Evolutionary conservation across 1,140 invertebrate species (phyloP).

Genomic region (Orussus abietinus): DNA sequence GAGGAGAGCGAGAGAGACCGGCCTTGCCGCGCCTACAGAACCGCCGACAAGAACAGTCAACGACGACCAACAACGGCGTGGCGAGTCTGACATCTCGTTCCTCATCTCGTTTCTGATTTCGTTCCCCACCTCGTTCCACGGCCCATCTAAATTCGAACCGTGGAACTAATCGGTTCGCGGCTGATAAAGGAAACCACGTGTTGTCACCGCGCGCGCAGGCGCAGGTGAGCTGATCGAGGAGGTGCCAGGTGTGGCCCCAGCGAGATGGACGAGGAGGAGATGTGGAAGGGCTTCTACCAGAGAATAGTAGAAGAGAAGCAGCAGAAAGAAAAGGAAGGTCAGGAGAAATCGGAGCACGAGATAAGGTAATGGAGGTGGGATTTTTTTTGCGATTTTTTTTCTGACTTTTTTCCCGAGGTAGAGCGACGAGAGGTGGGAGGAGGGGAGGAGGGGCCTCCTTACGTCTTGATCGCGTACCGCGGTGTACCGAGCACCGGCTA

Average conservation of each 20-base stretch:
- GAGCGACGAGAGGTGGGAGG: not conserved
- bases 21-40: too few species aligned
- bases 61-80: too few species aligned
- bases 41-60: too few species aligned
- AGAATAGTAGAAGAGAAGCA: slow-evolving; percentile 60
- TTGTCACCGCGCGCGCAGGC: too few species aligned
- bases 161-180: slow-evolving; percentile 1
- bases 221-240: too few species aligned
- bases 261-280: slow-evolving; percentile 62
- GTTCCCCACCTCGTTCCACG: not conserved
- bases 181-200: not conserved
- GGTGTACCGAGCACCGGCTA: not conserved
- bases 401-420: not conserved
- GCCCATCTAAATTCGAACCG: slow-evolving; percentile 4
- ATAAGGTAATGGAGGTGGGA: slow-evolving; percentile 49
- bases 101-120: too few species aligned
- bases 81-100: too few species aligned
- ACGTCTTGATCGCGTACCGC: not conserved
- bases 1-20: too few species aligned
- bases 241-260: too few species aligned
- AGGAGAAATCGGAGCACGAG: slow-evolving; percentile 59
- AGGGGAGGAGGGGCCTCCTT: too few species aligned
- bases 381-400: not conserved
- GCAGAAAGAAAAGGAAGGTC: slow-evolving; percentile 56
- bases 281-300: slow-evolving; percentile 69